These are phyloP conservation scores for Cynaeus angustus DNA, from an alignment of 2,888 invertebrate species.

Conservation along the genomic window DNA sequence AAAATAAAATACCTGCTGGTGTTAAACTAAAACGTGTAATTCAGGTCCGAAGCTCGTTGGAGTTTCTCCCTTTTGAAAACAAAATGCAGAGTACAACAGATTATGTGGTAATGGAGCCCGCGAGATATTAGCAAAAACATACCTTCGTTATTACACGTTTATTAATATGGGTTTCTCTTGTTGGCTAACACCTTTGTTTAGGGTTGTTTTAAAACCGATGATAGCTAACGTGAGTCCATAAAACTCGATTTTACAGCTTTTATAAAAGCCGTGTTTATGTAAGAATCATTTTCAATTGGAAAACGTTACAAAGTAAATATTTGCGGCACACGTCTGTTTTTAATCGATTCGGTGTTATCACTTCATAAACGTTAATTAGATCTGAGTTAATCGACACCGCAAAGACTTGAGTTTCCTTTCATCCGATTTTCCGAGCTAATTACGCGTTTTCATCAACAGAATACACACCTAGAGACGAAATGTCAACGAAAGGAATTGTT, in stretches of 20 bases:
- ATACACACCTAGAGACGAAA: slow-evolving; percentile 7
- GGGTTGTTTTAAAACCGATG: slow-evolving; percentile 42
- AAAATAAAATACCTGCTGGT: slow-evolving; percentile 26
- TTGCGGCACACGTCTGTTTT: too few species aligned
- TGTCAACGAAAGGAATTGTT: slow-evolving; percentile 18
- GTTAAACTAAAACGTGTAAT: slow-evolving; percentile 7
- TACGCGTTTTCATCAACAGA: slow-evolving; percentile 13
- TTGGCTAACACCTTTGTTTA: slow-evolving; percentile 40
- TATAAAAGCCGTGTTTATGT: slow-evolving; percentile 28
- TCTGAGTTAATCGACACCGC: slow-evolving; percentile 13
- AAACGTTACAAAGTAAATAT: not conserved
- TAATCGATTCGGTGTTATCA: slow-evolving; percentile 1
- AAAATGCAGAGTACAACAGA: slow-evolving; percentile 31
- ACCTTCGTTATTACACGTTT: slow-evolving; percentile 46
- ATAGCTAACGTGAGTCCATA: slow-evolving; percentile 32
- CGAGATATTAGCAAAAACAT: slow-evolving; percentile 42
- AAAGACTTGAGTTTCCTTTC: slow-evolving; percentile 14
- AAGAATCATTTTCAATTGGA: slow-evolving; percentile 7
- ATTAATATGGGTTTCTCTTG: slow-evolving; percentile 43
- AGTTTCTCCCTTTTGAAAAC: slow-evolving; percentile 24
- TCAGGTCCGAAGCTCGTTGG: not conserved
- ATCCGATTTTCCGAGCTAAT: slow-evolving; percentile 8
- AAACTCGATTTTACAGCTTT: slow-evolving; percentile 34
- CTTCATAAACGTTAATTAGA: slow-evolving; percentile 15
- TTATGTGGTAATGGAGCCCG: slow-evolving; percentile 43